Percentiles rank a stretch among this genome's conserved stretches.
These are phyloP conservation scores for Nestor notabilis DNA, from an alignment of 2,113 vertebrate genomes.

Conservation along the genomic window DNA sequence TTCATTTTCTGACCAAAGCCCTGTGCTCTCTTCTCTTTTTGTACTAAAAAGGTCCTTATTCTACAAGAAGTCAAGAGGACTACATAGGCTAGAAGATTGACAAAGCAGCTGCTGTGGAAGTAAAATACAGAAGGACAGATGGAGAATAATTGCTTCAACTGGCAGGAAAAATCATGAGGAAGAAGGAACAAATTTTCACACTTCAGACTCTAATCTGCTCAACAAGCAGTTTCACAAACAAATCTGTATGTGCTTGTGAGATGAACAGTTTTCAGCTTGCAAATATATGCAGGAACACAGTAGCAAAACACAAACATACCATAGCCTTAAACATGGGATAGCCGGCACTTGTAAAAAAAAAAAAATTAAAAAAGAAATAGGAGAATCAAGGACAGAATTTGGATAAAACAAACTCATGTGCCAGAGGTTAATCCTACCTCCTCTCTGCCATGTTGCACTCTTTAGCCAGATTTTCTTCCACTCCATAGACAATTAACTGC, in stretches of 20 bases:
- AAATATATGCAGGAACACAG: background rate
- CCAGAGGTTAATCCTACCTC: background rate
- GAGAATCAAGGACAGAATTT: background rate
- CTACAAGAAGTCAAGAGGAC: background rate
- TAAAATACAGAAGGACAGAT: background rate
- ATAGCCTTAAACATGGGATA: background rate
- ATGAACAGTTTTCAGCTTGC: background rate
- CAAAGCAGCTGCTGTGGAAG: background rate
- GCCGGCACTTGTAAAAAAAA: background rate
- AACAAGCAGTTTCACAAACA: background rate
- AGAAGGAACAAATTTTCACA: background rate
- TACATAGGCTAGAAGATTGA: background rate
- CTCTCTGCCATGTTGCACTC: rapidly evolving
- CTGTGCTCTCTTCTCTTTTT: background rate
- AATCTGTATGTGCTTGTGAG: background rate
- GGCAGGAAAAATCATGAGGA: background rate
- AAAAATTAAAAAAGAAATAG: rapidly evolving
- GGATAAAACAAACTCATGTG: rapidly evolving
- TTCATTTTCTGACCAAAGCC: background rate
- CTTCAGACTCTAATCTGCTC: background rate
- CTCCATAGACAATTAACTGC: background rate
- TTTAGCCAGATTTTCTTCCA: background rate
- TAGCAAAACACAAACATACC: background rate
- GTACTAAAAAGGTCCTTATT: background rate
- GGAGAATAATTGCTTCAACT: background rate